Base-by-base conservation (phyloP, 2,888 invertebrate genomes). In the Tetranychus truncatus region DNA sequence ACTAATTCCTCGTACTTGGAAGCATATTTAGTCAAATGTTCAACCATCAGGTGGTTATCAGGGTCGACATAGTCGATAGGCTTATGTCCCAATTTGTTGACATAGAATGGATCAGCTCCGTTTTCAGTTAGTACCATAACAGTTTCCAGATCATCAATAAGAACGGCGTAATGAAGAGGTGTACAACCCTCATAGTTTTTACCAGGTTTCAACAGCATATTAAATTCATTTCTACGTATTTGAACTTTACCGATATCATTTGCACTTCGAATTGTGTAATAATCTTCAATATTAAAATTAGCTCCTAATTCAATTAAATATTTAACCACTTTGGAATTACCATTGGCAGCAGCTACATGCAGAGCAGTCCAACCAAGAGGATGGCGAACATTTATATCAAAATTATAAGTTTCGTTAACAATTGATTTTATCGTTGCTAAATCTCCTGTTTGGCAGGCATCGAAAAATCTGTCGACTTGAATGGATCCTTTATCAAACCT, bases 171-270 rank as follows among this genome's bases (percentile, higher is more conserved):
- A 83, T 94, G 93, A 78, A 94, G 85, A 73, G 92, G 88, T 75
- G 93, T 92, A 84, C 91, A 92, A 55, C 91, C 92, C 45, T 88
- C 86, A 83, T 91, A 93, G 9, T 88, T 89, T 1, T 89, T 90
- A 80, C 88, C 86, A 79, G 86, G 81, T 76, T 83, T 85, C 46
- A 86, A 81, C 71, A 86, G 83, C 79, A 87, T 86, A 79, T 88
- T 88, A 84, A 94, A 94, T 82, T 93, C 91, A 78, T 90, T 89
- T 82, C 92, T 92, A 78, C 93, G 86, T 46, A 86, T 80, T 44
- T 83, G 80, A 78, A 84, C 79, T 65, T 85, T 85, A 83, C 90
- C 89, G 71, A 91, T 82, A n/a, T 89, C 87, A 83, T 90, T 88
- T 79, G 86, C 84, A 75, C 87, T 85, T 2, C 88, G 87, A 81